Conservation (phyloP, 2,113 vertebrate species). For the Sinocyclocheilus anophthalmus region DNA sequence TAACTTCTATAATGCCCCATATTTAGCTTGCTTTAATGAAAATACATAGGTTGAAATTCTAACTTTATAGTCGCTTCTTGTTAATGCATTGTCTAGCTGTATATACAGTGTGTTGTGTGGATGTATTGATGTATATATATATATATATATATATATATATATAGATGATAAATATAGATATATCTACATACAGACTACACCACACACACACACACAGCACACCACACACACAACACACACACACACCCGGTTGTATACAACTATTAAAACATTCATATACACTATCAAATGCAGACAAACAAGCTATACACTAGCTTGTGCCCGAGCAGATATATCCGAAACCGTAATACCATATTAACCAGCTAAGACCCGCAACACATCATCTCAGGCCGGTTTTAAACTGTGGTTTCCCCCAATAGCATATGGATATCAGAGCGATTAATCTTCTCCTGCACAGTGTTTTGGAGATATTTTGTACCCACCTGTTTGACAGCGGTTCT, state of each 20-base stretch:
- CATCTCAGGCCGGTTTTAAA: neutral
- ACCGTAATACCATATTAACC: neutral
- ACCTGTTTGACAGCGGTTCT: conserved; percentile 42
- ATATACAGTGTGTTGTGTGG: too few species aligned
- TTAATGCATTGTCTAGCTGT: too few species aligned
- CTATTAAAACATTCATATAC: too few species aligned
- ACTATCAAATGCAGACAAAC: neutral
- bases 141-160: too few species aligned
- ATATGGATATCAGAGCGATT: neutral
- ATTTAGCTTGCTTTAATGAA: neutral
- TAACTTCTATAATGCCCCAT: neutral
- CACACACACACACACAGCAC: too few species aligned
- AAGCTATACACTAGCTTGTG: neutral
- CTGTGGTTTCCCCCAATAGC: neutral
- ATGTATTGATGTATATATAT: too few species aligned
- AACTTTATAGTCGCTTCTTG: too few species aligned
- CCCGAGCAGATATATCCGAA: neutral
- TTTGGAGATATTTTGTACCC: neutral
- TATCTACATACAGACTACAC: too few species aligned
- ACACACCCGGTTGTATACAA: too few species aligned
- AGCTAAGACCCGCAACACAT: neutral
- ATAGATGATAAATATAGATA: too few species aligned
- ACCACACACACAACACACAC: too few species aligned
- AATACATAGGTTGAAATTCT: too few species aligned
- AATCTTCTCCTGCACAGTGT: neutral